phyloP scores from a whole-genome alignment of 2,888 invertebrate species.

The Leptogaster cylindrica region DNA sequence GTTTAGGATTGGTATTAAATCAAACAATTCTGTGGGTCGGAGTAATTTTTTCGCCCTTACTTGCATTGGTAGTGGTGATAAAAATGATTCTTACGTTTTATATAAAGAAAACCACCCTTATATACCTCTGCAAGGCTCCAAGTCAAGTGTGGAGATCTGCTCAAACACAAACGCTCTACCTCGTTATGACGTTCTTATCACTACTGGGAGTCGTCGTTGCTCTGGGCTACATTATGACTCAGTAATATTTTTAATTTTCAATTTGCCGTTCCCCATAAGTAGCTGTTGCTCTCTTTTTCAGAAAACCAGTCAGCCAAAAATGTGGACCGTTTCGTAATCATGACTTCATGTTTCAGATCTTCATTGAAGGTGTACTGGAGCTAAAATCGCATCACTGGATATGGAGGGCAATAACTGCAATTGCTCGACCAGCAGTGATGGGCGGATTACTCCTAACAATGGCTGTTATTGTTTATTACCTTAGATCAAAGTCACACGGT shows the following conservation, averaged over 20 bases:
- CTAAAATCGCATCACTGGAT: conserved; percentile 63
- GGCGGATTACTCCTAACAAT: conserved; percentile 68
- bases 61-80: conserved; percentile 69
- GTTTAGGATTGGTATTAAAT: conserved; percentile 79
- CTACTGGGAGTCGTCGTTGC: conserved; percentile 68
- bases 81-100: conserved; percentile 79
- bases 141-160: conserved; percentile 67
- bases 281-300: conserved; percentile 55
- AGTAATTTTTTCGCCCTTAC: conserved; percentile 73
- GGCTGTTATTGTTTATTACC: conserved; percentile 69
- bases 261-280: not conserved
- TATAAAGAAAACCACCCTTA: conserved; percentile 53
- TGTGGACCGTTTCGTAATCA: conserved; percentile 72
- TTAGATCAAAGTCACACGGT: conserved; percentile 68
- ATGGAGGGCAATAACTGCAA: conserved; percentile 62
- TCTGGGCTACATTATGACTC: conserved; percentile 70
- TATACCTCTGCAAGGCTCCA: conserved; percentile 72
- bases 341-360: conserved; percentile 66
- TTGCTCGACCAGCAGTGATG: conserved; percentile 69
- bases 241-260: conserved; percentile 61
- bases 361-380: conserved; percentile 66
- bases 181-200: conserved; percentile 71
- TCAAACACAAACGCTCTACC: conserved; percentile 77
- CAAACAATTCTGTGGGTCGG: conserved; percentile 81
- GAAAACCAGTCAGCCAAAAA: conserved; percentile 63